Percentiles rank a stretch among this genome's conserved stretches.
Conservation (phyloP, 2,113 vertebrate genomes). For the Leuciscus idus region DNA sequence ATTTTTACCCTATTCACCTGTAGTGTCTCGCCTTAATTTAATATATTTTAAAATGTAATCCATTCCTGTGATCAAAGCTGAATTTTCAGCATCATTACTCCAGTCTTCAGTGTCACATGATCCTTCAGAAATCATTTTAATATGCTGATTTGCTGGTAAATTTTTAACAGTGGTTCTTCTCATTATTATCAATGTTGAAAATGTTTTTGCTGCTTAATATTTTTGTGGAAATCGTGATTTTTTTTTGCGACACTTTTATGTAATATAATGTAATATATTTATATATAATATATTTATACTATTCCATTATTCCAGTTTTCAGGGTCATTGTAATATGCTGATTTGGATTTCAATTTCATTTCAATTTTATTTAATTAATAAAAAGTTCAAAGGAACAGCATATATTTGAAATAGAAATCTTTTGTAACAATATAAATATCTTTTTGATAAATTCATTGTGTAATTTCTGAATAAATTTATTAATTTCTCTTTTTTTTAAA, state of each 20-base stretch:
- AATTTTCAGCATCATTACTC: background rate
- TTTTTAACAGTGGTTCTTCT: too few species aligned
- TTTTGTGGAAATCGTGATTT: too few species aligned
- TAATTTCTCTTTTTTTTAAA: background rate
- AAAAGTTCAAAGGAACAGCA: background rate
- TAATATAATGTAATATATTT: too few species aligned
- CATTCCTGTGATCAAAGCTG: background rate
- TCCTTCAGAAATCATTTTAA: background rate
- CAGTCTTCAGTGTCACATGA: background rate
- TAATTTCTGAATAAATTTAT: background rate
- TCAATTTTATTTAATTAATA: background rate
- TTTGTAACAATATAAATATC: background rate
- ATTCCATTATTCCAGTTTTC: background rate
- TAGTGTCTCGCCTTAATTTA: too few species aligned
- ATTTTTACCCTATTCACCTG: too few species aligned
- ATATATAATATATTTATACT: too few species aligned
- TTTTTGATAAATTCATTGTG: background rate
- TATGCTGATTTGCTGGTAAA: background rate
- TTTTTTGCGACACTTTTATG: too few species aligned
- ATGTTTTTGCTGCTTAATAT: too few species aligned
- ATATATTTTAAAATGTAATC: background rate
- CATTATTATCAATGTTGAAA: too few species aligned
- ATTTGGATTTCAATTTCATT: background rate
- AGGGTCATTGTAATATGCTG: background rate
- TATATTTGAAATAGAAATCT: background rate